Percentiles rank a stretch among this genome's conserved stretches.
Evolutionary conservation across 2,113 vertebrate genomes (phyloP).

Genomic region (Limanda limanda): DNA sequence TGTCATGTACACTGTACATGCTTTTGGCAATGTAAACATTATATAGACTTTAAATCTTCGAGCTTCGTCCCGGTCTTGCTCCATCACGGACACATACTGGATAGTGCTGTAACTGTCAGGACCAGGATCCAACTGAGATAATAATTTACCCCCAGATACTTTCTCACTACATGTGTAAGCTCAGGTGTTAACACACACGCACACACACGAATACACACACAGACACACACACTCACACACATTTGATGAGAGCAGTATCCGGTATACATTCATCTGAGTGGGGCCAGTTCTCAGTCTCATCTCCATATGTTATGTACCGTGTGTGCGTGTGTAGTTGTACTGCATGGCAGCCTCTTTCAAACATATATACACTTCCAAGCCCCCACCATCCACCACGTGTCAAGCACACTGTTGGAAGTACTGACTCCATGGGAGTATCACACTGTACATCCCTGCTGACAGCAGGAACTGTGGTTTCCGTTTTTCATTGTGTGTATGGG

Average conservation of each 20-base stretch:
- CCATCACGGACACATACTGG: neutral
- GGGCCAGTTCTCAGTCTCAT: constrained; percentile 22
- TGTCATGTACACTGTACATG: neutral
- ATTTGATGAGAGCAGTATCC: constrained; percentile 29
- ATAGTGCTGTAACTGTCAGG: neutral
- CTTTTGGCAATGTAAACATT: constrained; percentile 11
- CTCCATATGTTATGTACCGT: constrained; percentile 18
- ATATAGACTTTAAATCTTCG: neutral
- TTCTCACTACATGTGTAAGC: too few relatives aligned
- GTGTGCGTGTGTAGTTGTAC: too few relatives aligned
- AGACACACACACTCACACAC: neutral
- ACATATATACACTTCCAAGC: neutral
- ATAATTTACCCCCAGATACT: neutral
- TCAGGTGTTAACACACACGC: too few relatives aligned
- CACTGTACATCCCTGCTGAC: neutral
- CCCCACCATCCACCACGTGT: constrained; percentile 1
- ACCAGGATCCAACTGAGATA: neutral
- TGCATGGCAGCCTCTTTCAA: too few relatives aligned
- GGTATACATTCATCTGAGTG: constrained; percentile 27
- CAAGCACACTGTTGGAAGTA: constrained; percentile 13
- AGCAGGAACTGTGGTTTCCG: constrained; percentile 11
- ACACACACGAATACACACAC: neutral
- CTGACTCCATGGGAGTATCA: neutral
- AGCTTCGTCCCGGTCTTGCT: neutral
- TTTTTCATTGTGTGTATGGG: neutral